Evolutionary conservation across 2,888 invertebrate genomes (phyloP), one percentile per base, ranked within the genome.

Genomic region (Carpatolechia fugitivella): DNA sequence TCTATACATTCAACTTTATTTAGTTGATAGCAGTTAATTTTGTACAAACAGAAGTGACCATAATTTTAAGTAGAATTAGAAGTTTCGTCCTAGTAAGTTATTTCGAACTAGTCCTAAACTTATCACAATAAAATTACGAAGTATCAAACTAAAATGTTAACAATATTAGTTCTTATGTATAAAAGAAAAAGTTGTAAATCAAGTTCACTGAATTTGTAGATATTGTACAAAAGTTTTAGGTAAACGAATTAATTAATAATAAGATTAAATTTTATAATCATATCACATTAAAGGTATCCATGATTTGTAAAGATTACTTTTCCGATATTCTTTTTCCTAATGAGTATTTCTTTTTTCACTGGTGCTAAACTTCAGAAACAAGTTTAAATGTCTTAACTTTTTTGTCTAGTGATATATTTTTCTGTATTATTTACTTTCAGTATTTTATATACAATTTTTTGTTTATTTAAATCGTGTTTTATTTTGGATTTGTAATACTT

Each of bases 251-350:
- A 82, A 74, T 72, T 79, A 82, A 78, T 24, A 83, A 76, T 80
- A 80, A 83, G 80, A 24, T 84, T 84, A 82, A 82, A 84, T 86
- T 90, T 89, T 88, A 78, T 87, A 86, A 89, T 85, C 89, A 90
- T 90, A 90, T 90, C 89, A 90, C 78, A 70, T 68, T 70, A 70
- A 76, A 76, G 66, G 68, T 74, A 74, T 74, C 70, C 70, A 64
- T 41, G 7, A 7, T 18, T 18, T 73, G 72, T 75, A 72, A 70
- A 70, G 61, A 58, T 68, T 55, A 38, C 68, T 74, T 62, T 63
- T 72, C 52, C 46, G 56, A 52, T 57, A 57, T 57, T 60, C 30
- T 40, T 54, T 35, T 46, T 46, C 36, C 1, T 46, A 33, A 41
- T 63, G 33, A 62, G 41, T 65, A n/a, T n/a, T n/a, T 54, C 57